Evolutionary conservation across 2,888 invertebrate species (phyloP), one percentile per base, ranked within the genome.

Genomic region (Phortica magna): DNA sequence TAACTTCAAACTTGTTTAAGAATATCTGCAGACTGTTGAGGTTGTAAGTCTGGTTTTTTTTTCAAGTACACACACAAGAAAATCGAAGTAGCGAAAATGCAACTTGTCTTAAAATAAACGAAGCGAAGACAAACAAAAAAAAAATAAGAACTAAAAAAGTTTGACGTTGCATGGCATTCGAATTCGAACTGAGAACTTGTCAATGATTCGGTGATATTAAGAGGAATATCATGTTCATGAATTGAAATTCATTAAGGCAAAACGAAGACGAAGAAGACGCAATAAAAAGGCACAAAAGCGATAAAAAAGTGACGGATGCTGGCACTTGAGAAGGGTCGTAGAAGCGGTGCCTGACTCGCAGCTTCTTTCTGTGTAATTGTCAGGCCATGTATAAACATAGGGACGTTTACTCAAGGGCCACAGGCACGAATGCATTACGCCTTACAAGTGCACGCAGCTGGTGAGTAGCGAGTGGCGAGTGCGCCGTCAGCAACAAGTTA

Each of bases 151-250:
- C 59, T 9, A 61, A 61, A 1, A 61, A 22, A 22, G 61, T 5
- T 22, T 22, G 22, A 61, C 10, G 22, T 22, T 17, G 22, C 9
- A 59, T 22, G 22, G 10, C 19, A 22, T 12, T 7, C 10, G 10
- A 61, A 22, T 12, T 7, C 10, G 10, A 4, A 19, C 22, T 22
- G 22, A 22, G 19, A 61, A 61, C 61, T 61, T 61, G 61, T 61
- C 61, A 22, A 22, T 61, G 61, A 22, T 17, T 61, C 22, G 61
- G 61, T 17, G 4, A 10, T 61, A 22, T 61, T 61, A 61, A 61
- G 61, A 61, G 61, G 61, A 61, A 61, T 61, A 61, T 61, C 61
- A 61, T 61, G 61, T 61, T 61, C 31, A 14, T 14, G 14, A 48
- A 22, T 61, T 61, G 61, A 61, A 22, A 61, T 61, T 61, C 61